Percentiles rank a stretch among this genome's conserved stretches.
Conservation (phyloP, 92 coral and sea anemone species). For the Epizoanthus ramosus region DNA sequence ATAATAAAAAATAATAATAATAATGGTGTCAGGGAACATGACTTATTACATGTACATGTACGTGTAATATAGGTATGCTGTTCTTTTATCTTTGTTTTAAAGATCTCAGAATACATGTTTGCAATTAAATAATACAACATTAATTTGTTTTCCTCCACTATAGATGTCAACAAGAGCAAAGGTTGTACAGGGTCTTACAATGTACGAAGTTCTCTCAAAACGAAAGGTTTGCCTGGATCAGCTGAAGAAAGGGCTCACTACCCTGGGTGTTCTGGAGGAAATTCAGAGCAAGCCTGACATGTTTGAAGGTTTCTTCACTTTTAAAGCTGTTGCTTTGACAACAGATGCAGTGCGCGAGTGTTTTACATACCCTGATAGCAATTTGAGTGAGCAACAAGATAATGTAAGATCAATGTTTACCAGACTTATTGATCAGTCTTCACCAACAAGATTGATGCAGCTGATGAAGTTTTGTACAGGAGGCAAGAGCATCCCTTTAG, state of each 20-base stretch:
- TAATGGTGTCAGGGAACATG: too few relatives aligned
- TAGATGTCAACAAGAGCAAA: constrained; percentile 59
- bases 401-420: constrained; percentile 44
- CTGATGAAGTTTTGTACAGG: constrained; percentile 71
- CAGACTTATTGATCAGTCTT: constrained; percentile 47
- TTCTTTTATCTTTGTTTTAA: too few relatives aligned
- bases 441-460: constrained; percentile 50
- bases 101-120: too few relatives aligned
- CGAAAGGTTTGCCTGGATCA: constrained; percentile 64
- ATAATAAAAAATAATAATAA: too few relatives aligned
- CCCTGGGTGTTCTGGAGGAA: constrained; percentile 66
- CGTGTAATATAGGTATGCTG: too few relatives aligned
- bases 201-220: constrained; percentile 58
- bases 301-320: constrained; percentile 66
- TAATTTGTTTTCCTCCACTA: background rate
- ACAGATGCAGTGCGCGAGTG: constrained; percentile 55
- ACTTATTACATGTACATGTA: too few relatives aligned
- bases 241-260: constrained; percentile 51
- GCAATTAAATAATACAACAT: background rate
- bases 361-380: constrained; percentile 45
- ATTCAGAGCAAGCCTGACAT: constrained; percentile 49
- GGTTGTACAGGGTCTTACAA: constrained; percentile 43
- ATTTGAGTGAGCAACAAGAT: constrained; percentile 47
- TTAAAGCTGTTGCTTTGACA: constrained; percentile 57
- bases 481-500: constrained; percentile 60